Evolutionary conservation across 2,888 invertebrate species (phyloP), one percentile per base, ranked within the genome.

Genomic region (Drosophila sordidula): DNA sequence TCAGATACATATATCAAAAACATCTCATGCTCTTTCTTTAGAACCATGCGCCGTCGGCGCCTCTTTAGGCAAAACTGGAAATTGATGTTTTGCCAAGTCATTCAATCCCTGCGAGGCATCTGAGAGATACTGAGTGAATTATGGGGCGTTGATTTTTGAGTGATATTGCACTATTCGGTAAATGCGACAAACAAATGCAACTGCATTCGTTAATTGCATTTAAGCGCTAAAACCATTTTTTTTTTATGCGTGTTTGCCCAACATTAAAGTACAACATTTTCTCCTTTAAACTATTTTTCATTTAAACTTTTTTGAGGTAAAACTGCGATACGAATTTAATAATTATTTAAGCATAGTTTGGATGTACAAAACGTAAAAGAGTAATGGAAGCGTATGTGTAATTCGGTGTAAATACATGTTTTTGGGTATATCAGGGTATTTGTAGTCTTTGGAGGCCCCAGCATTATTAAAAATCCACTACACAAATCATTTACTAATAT

Each of bases 141-240:
- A 73, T 59, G 78, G 88, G 87, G 87, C 87, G 90, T 90, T 85
- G 88, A 87, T 87, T 85, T 78, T 80, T 74, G 76, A 89, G 80
- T 87, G 87, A 90, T 90, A 87, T 74, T 85, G 89, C 83, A 89
- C 49, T 89, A 83, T 89, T 88, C 47, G 4, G 22, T 44, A 32
- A 14, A 54, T 59, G 12, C 9, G 66, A 46, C 36, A 42, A 22
- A 11, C 57, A 49, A 73, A 42, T 66, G 44, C 51, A 72, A 54
- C 52, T 67, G 59, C 44, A 52, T 57, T 36, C 42, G 11, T 46
- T 54, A 57, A 63, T 56, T 63, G 67, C 62, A 71, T 68, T 75
- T 65, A 54, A 56, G 74, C 62, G 67, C 29, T 9, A 9, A 29
- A 29, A 9, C 29, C 9, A 29, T 29, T 29, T 9, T 29, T n/a